Base-by-base conservation (phyloP, 2,888 invertebrate genomes). In the Buathra laborator region DNA sequence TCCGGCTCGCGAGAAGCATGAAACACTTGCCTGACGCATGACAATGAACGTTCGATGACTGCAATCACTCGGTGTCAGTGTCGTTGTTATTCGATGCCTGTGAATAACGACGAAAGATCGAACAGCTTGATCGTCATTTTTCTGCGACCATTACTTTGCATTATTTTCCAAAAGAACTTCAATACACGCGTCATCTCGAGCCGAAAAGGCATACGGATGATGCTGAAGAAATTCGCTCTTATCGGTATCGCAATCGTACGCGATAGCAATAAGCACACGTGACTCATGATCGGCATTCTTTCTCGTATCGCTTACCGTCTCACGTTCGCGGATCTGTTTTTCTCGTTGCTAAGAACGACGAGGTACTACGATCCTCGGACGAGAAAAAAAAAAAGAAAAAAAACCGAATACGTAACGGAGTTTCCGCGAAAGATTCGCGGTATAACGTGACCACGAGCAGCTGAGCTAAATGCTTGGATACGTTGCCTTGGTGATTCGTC, bases 1-100 rank as follows among this genome's bases (percentile, higher is more conserved):
- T 71, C 72, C 77, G 76, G 77, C 77, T 77, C 74, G 84, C 72
- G 62, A 81, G 67, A 76, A 77, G 84, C 84, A 84, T 77, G 81
- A 53, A 51, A 29, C 44, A 70, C 71, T 71, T 16, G 83, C 79
- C 66, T 78, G 81, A 44, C 66, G 84, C 84, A 84, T 84, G 84
- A 44, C 48, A 56, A 56, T 76, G 72, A 81, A 77, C 67, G 72
- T 77, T 77, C 77, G 81, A 29, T 19, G 68, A 76, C 77, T 84
- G 79, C 53, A 37, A 77, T 53, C 48, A 24, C 62, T 62, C 19
- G 37, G 14, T 66, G 43, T 56, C 24, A 76, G 16, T 37, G 53
- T 72, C 71, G 53, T 66, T 19, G 32, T 62, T 59, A 76, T 59
- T 53, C 46, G 68, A 62, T 75, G 75, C 64, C 64, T 59, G 74